Conservation (phyloP, 92 coral and sea anemone species). For the Palythoa caribaeorum region DNA sequence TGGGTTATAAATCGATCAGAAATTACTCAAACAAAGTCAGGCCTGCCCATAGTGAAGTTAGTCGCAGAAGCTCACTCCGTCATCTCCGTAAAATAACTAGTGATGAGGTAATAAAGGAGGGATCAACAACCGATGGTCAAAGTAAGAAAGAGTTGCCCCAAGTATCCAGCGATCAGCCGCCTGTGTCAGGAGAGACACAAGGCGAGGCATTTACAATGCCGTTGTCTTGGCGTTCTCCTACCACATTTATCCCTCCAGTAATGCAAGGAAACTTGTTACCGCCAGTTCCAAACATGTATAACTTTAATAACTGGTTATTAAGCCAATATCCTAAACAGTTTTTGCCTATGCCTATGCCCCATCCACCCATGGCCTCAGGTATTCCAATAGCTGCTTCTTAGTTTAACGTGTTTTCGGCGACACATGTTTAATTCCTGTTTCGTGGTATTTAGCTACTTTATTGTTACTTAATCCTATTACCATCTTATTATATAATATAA, state of each 20-base stretch:
- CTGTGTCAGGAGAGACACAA: neutral
- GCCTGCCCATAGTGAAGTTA: neutral
- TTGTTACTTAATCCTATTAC: neutral
- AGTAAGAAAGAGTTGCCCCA: neutral
- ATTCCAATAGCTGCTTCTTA: slow-evolving; percentile 3
- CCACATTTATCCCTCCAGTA: neutral
- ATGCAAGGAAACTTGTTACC: neutral
- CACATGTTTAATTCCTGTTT: neutral
- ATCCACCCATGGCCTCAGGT: slow-evolving; percentile 3
- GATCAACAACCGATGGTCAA: neutral
- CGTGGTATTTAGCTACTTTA: neutral
- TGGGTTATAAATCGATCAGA: neutral
- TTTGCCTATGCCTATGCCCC: neutral
- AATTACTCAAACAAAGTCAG: neutral
- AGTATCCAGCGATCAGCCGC: neutral
- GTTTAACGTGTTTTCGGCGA: neutral
- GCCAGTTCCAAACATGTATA: neutral
- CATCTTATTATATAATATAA: too few relatives aligned
- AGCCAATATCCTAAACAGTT: neutral
- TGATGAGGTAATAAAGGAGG: neutral
- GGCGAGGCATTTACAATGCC: neutral
- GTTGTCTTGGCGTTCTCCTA: neutral
- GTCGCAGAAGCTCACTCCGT: neutral
- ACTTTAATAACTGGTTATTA: too few relatives aligned
- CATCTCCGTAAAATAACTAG: too few relatives aligned